Percentiles rank a stretch among this genome's conserved stretches.
Evolutionary conservation across 2,888 invertebrate species (phyloP).

Genomic region (Limnephilus lunatus): DNA sequence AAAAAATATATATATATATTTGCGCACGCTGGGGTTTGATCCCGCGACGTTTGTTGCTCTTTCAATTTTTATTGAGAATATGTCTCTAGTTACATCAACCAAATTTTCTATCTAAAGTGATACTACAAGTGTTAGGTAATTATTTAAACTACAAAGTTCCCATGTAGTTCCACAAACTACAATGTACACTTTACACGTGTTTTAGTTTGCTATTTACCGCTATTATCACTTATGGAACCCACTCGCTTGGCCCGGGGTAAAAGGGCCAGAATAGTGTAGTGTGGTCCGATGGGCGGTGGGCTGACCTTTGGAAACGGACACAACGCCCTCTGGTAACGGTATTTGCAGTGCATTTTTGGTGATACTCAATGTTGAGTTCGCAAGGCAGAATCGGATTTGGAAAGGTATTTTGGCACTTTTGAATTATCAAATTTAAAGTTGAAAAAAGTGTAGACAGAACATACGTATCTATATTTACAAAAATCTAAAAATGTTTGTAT

Average conservation of each 20-base stretch:
- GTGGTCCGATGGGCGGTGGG: not conserved
- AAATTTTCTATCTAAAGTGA: no score
- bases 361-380: not conserved
- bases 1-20: no score
- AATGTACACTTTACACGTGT: not conserved
- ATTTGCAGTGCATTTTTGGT: slow-evolving; percentile 28
- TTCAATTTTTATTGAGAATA: no score
- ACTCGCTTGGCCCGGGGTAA: slow-evolving; percentile 13
- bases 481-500: no score
- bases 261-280: not conserved
- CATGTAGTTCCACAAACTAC: not conserved
- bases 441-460: no score
- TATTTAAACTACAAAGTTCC: not conserved
- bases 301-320: slow-evolving; percentile 26
- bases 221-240: not conserved
- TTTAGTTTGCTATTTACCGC: not conserved
- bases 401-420: not conserved
- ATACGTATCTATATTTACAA: no score
- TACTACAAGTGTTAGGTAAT: no score
- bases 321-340: slow-evolving; percentile 5
- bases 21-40: no score
- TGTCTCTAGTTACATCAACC: no score
- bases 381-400: not conserved
- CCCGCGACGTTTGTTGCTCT: no score
- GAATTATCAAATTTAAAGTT: not conserved